Evolutionary conservation across 2,888 invertebrate genomes (phyloP), one percentile per base, ranked within the genome.

Genomic region (Cataglyphis rosenhaueri): DNA sequence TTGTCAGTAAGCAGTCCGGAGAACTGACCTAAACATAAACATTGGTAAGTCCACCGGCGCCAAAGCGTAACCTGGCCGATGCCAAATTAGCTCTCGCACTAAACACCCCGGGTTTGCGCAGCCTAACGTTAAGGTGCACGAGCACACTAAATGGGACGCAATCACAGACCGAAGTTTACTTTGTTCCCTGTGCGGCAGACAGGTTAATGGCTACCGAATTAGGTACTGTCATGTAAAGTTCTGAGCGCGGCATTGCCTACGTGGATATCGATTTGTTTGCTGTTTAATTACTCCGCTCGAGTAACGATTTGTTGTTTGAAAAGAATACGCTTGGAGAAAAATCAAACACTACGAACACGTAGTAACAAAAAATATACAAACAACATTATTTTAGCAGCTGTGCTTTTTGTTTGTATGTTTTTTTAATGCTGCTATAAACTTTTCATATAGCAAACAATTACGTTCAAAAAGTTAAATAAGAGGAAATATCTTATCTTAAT

Each of bases 131-230:
- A 88, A 88, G 88, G 87, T 89, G 86, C 61, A 66, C 85, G 59
- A 78, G 85, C 87, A 86, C 85, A 81, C 89, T 87, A 86, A 87
- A 88, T 85, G 82, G 64, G 82, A 64, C 65, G 87, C 88, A 89
- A 89, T 89, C 88, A 89, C 85, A 74, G 83, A 62, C 79, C 65
- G 65, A 81, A 85, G 84, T 88, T 88, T 87, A 87, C 88, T 86
- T 89, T 89, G 88, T 84, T 70, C 78, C 82, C 87, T 52, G 78
- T 71, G 82, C 75, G 85, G 74, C 74, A 88, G 70, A 85, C 84
- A 66, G 85, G 85, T 84, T 88, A 88, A 88, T 88, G 88, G 44
- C 57, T 68, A 78, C 59, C 70, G 70, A 78, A 78, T 78, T 78
- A 78, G 66, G 70, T 70, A 66, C 78, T 78, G 70, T 78, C 78